phyloP scores from a whole-genome alignment of 2,113 vertebrate genomes.

The Heterocephalus glaber region DNA sequence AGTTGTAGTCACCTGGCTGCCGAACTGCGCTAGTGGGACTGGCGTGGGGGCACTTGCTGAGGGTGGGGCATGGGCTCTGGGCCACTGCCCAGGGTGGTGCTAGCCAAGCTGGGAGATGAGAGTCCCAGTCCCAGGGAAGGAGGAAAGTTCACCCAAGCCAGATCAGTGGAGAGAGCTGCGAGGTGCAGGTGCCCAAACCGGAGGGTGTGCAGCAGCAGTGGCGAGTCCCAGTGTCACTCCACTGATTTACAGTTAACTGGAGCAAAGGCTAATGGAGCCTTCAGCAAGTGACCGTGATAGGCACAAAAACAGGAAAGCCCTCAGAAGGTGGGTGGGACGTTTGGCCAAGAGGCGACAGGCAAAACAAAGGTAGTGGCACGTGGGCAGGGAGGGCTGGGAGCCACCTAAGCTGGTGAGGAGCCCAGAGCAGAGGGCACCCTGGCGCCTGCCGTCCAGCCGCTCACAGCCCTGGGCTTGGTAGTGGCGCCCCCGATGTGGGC shows the following conservation, averaged over 20 bases:
- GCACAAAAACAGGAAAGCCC: conserved; percentile 65
- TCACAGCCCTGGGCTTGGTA: conserved; percentile 64
- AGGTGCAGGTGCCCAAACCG: conserved; percentile 24
- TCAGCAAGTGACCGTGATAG: not conserved
- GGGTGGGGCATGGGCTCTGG: not conserved
- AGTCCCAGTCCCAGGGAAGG: not conserved
- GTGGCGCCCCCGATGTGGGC: conserved; percentile 35
- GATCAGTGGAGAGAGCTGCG: not conserved
- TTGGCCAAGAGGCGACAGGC: conserved; percentile 54
- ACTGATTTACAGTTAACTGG: conserved; percentile 60
- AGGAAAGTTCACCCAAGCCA: conserved; percentile 38
- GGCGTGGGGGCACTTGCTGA: conserved; percentile 35
- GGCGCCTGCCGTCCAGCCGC: conserved; percentile 26
- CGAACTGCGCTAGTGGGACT: conserved; percentile 54
- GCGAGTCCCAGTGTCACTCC: conserved; percentile 64
- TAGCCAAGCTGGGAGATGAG: not conserved
- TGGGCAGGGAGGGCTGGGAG: not conserved
- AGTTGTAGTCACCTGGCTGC: conserved; percentile 68
- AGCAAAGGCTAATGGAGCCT: conserved; percentile 76
- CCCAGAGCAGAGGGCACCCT: conserved; percentile 43
- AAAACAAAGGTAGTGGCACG: conserved; percentile 21
- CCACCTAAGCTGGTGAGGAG: not conserved
- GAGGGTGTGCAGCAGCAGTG: not conserved
- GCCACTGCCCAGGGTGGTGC: not conserved
- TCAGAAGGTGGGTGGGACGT: conserved; percentile 56